Evolutionary conservation across 2,888 invertebrate species (phyloP).

Genomic region (Lepidocyrtinus sp.): DNA sequence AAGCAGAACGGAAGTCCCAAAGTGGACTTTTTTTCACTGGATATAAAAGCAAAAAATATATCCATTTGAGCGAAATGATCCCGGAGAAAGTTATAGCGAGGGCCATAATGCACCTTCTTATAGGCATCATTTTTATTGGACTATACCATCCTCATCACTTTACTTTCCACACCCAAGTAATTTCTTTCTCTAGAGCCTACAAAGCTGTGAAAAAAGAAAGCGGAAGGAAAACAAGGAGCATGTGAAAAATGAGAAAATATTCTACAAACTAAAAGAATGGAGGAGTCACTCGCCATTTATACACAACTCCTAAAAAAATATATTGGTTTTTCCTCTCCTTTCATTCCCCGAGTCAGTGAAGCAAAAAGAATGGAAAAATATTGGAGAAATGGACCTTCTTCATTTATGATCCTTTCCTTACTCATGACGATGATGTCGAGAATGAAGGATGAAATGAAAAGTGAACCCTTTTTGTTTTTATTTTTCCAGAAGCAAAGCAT

Average conservation of each 20-base stretch:
- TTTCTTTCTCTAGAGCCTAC: background rate
- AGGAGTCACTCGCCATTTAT: background rate
- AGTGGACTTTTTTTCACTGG: background rate
- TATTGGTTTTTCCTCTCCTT: background rate
- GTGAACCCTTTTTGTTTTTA: background rate
- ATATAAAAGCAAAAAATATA: background rate
- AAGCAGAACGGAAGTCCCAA: background rate
- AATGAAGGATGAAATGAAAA: background rate
- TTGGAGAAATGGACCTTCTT: background rate
- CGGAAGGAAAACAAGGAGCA: background rate
- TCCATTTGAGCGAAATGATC: background rate
- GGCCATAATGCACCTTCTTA: background rate
- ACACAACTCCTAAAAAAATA: background rate
- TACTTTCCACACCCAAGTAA: background rate
- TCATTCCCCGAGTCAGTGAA: background rate
- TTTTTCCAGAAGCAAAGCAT: background rate
- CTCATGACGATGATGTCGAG: background rate
- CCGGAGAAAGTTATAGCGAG: background rate
- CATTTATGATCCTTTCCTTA: background rate
- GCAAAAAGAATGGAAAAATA: background rate
- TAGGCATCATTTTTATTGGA: background rate
- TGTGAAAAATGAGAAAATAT: background rate
- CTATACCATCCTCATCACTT: background rate
- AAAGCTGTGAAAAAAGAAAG: background rate
- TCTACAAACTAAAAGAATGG: too few relatives aligned